Base-by-base conservation (phyloP, 2,888 invertebrate genomes). In the Patella pellucida region DNA sequence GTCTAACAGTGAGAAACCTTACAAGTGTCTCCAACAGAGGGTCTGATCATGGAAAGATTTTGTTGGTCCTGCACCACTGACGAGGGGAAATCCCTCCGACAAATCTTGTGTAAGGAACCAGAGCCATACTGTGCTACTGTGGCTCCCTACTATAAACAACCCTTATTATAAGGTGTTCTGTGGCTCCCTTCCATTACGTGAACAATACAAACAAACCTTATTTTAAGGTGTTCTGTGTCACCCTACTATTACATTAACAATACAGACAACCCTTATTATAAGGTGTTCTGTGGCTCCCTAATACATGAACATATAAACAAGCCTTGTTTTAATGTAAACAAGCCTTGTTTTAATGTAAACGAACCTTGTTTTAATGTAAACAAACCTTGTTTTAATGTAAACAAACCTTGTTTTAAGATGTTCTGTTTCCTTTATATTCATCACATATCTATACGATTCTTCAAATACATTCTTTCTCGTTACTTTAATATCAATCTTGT, bases 381-480 rank as follows among this genome's bases (percentile, higher is more conserved):
- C 79, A 76, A 72, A 89, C 89, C 89, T 89, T 9, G 98, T 92
- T n/a, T n/a, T n/a, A 41, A 41, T 9, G 9, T 41, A 41, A 50
- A 69, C 79, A 76, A 72, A 89, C 89, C 89, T 89, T 9, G 98
- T 97, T 92, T 98, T 98, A 84, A 99, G 93, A 89, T 97, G 93
- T 90, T 98, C 98, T 79, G 97, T 94, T 87, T 96, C 94, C 84
- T 95, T 95, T 68, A 98, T 96, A 73, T 95, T 95, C 91, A 95
- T 97, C 88, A 99, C 97, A 90, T 96, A 95, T 88, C 98, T 94
- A 92, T 96, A 99, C 1, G 98, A 98, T 92, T 99, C 99, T 92
- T 99, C 99, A 86, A 99, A 93, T 89, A 99, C 97, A 82, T 96
- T 96, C 90, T 94, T 94, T 81, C 99, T 93, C 52, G 96, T 94